A percentile compares a stretch with the other conserved stretches of the same genome.
Conservation (phyloP, 2,113 vertebrate species). For the Paratilapia polleni region DNA sequence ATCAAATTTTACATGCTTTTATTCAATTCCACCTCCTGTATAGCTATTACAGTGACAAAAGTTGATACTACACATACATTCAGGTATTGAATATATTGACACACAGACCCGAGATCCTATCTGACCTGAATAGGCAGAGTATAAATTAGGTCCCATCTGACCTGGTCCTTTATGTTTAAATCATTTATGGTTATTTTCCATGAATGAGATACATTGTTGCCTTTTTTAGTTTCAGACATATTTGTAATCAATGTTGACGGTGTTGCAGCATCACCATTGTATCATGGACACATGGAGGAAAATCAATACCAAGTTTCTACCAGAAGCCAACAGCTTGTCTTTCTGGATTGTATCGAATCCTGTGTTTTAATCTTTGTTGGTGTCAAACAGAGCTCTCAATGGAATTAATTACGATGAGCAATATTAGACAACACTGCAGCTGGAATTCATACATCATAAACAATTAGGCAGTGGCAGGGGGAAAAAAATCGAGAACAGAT, state of each 20-base stretch:
- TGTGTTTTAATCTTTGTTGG: background rate
- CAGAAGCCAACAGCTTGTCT: background rate
- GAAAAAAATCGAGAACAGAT: background rate
- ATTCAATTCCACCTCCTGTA: background rate
- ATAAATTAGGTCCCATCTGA: background rate
- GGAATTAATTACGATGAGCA: background rate
- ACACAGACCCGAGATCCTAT: background rate
- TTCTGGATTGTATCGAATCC: background rate
- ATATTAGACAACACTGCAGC: background rate
- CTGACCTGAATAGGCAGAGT: background rate
- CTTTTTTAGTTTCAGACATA: background rate
- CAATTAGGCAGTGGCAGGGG: background rate
- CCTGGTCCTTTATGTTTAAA: background rate
- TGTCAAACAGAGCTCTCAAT: background rate
- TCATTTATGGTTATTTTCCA: background rate
- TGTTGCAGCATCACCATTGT: background rate
- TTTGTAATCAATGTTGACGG: background rate
- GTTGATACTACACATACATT: background rate
- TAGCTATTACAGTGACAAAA: background rate
- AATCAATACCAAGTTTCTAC: background rate
- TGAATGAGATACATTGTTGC: background rate
- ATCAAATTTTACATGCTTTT: background rate
- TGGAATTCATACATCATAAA: background rate
- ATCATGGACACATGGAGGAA: background rate
- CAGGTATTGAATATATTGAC: background rate